These are phyloP conservation scores for Drosophila parthenogenetica DNA, from an alignment of 2,888 invertebrate species.

Conservation along the genomic window DNA sequence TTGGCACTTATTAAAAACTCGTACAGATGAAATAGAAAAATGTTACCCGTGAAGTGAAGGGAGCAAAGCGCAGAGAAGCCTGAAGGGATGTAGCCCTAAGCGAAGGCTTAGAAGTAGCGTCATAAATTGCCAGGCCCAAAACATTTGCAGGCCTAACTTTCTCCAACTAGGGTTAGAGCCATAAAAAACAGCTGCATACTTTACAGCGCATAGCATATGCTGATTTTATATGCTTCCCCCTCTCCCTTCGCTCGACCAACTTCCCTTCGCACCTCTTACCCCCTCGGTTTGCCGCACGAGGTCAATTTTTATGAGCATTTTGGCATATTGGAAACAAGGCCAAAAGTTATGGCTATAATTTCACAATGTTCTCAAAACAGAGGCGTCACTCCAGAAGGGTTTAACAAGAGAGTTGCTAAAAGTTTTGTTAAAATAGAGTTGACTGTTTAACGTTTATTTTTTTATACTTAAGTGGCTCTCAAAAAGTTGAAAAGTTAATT, in stretches of 20 bases:
- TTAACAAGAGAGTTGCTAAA: conserved; percentile 19
- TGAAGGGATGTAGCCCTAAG: not conserved
- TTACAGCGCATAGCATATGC: conserved; percentile 70
- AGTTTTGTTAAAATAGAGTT: conserved; percentile 11
- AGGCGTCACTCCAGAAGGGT: conserved; percentile 28
- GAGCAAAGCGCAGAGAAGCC: not conserved
- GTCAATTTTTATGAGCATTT: conserved; percentile 77
- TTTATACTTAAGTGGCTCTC: not conserved
- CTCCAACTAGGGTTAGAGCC: conserved; percentile 63
- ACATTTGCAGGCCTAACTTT: conserved; percentile 65
- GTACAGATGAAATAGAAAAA: conserved; percentile 62
- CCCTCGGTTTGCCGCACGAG: conserved; percentile 53
- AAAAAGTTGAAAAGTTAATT: not conserved
- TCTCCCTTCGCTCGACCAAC: not conserved
- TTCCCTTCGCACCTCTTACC: not conserved
- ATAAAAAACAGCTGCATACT: conserved; percentile 78
- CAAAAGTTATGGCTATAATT: conserved; percentile 75
- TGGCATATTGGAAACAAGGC: conserved; percentile 76
- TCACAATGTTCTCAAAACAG: conserved; percentile 55
- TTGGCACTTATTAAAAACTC: conserved; percentile 78
- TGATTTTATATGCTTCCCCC: conserved; percentile 63
- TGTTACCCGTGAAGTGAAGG: conserved; percentile 1
- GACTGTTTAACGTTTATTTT: conserved; percentile 1
- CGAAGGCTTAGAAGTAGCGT: conserved; percentile 10
- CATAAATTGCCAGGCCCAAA: conserved; percentile 64